These are phyloP conservation scores for Caenorhabditis brenneri DNA, from an alignment of 1,140 invertebrate genomes.

Conservation along the genomic window DNA sequence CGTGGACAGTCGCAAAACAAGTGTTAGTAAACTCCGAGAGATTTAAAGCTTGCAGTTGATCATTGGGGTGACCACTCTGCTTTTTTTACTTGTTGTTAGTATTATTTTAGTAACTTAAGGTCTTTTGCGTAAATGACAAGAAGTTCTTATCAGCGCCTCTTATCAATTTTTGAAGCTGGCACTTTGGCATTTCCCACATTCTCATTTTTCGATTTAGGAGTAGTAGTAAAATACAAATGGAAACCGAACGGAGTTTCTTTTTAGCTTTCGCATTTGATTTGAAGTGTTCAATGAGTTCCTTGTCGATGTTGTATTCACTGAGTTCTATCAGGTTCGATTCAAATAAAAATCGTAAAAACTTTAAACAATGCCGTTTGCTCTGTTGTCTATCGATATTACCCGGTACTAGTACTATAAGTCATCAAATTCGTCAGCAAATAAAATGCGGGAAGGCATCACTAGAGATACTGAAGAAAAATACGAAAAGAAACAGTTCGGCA, in stretches of 20 bases:
- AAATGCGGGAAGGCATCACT: slow-evolving; percentile 21
- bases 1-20: too few species aligned
- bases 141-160: background rate
- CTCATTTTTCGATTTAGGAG: background rate
- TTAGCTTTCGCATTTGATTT: too few species aligned
- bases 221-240: background rate
- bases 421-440: slow-evolving; percentile 39
- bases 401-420: slow-evolving; percentile 39
- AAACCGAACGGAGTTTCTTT: background rate
- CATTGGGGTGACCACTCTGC: too few species aligned
- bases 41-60: too few species aligned
- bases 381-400: background rate
- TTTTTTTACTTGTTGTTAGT: too few species aligned
- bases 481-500: slow-evolving; percentile 7
- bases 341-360: background rate
- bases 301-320: too few species aligned
- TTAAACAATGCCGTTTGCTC: slow-evolving; percentile 13
- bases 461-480: slow-evolving; percentile 25
- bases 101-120: background rate
- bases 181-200: slow-evolving; percentile 9
- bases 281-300: too few species aligned
- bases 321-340: background rate
- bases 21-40: too few species aligned
- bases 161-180: background rate
- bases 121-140: background rate